These are phyloP conservation scores for Pristionchus arcanus DNA, from an alignment of 2,888 invertebrate genomes.

Conservation along the genomic window DNA sequence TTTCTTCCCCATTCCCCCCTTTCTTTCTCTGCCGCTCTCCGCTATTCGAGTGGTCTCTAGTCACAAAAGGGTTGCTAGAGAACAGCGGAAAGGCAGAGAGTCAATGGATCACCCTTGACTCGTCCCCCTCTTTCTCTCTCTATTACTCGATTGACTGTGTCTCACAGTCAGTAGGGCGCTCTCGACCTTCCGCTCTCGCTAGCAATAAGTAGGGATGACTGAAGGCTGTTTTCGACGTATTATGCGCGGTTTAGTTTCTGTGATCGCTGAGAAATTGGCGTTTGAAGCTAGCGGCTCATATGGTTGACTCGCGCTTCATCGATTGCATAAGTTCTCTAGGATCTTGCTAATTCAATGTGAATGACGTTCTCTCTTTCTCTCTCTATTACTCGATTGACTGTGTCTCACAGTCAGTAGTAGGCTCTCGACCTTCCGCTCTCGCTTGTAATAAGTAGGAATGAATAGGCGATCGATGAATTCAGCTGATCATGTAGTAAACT, in stretches of 20 bases:
- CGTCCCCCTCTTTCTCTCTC: not conserved
- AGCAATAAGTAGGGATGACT: not conserved
- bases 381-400: conserved; percentile 33
- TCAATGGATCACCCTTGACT: conserved; percentile 37
- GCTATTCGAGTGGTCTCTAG: not conserved
- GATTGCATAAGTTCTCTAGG: no score
- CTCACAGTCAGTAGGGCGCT: not conserved
- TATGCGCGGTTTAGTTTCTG: no score
- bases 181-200: conserved; percentile 35
- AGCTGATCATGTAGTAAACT: no score
- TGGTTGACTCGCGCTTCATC: no score
- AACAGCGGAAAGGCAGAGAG: not conserved
- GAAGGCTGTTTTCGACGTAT: no score
- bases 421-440: conserved; percentile 30
- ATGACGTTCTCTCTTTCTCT: not conserved
- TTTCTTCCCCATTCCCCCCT: not conserved
- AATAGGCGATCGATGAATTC: no score
- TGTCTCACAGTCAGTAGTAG: not conserved
- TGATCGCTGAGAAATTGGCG: no score
- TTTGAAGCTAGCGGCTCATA: no score
- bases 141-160: conserved; percentile 32
- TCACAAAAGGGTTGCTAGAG: not conserved
- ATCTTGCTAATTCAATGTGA: no score
- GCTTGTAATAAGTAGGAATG: no score
- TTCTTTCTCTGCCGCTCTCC: not conserved